Percentiles rank a stretch among this genome's conserved stretches.
Evolutionary conservation across 1,140 invertebrate genomes (phyloP).

Genomic region (Diorhabda sublineata): DNA sequence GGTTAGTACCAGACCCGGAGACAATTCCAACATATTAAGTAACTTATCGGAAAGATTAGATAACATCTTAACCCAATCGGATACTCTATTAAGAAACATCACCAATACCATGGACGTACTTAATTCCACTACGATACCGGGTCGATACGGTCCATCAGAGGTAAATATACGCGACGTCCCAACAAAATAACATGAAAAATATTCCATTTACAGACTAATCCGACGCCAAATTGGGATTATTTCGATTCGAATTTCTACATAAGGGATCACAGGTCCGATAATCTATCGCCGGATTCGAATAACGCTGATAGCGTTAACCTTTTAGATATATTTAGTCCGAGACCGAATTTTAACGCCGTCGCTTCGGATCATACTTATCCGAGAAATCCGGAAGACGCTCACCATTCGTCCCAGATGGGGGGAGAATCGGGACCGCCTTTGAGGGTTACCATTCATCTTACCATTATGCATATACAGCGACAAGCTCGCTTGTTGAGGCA

Average conservation of each 20-base stretch:
- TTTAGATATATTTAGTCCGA: not conserved
- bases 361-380: constrained; percentile 45
- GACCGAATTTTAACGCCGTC: constrained; percentile 25
- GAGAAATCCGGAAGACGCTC: constrained; percentile 26
- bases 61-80: constrained; percentile 43
- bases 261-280: constrained; percentile 28
- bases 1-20: constrained; percentile 29
- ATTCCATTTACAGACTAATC: not conserved
- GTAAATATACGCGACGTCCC: not conserved
- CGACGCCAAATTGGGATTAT: constrained; percentile 23
- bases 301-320: not conserved
- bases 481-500: constrained; percentile 40
- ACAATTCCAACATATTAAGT: constrained; percentile 40
- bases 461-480: constrained; percentile 41
- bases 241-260: constrained; percentile 38
- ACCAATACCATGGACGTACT: constrained; percentile 37
- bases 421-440: constrained; percentile 36
- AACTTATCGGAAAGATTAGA: constrained; percentile 43
- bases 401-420: constrained; percentile 16
- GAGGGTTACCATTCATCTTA: constrained; percentile 42
- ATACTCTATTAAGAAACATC: constrained; percentile 42
- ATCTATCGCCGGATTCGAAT: not conserved
- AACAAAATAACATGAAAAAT: too few relatives aligned
- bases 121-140: constrained; percentile 18
- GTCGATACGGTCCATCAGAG: not conserved